These are phyloP conservation scores for Pristionchus arcanus DNA, from an alignment of 2,888 invertebrate genomes.

Conservation along the genomic window DNA sequence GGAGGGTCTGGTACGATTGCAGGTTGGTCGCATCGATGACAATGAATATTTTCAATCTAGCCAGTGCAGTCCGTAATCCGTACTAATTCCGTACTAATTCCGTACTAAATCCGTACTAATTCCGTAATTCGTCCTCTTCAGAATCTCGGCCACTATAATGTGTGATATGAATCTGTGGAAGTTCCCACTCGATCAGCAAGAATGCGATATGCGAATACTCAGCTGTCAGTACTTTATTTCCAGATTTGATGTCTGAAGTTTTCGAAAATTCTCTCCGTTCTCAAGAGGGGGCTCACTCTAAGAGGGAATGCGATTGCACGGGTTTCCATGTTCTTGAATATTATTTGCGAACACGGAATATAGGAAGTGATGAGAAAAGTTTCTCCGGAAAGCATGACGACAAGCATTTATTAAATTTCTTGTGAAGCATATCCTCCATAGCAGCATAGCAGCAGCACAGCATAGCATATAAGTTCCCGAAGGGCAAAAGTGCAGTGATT, in stretches of 20 bases:
- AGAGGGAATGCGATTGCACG: not conserved
- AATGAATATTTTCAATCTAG: too few species aligned
- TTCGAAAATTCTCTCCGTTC: not conserved
- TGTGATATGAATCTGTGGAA: conserved; percentile 73
- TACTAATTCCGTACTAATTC: too few species aligned
- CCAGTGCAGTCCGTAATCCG: too few species aligned
- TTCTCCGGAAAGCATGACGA: not conserved
- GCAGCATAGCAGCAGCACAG: too few species aligned
- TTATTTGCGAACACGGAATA: not conserved
- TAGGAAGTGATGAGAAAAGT: not conserved
- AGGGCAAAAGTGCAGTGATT: too few species aligned
- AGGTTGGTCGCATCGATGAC: conserved; percentile 30
- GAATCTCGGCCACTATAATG: conserved; percentile 55
- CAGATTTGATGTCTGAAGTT: not conserved
- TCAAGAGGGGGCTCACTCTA: not conserved
- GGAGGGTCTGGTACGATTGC: conserved; percentile 76
- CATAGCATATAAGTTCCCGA: too few species aligned
- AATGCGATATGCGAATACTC: conserved; percentile 82
- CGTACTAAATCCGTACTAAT: too few species aligned
- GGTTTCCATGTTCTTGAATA: not conserved
- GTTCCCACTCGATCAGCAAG: conserved; percentile 81
- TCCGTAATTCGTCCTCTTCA: not conserved
- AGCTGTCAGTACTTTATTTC: conserved; percentile 79
- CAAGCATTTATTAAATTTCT: too few species aligned
- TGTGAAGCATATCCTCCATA: too few species aligned